Conservation (phyloP, 2,797 vertebrate genomes). For the Chloroceryle inda region DNA sequence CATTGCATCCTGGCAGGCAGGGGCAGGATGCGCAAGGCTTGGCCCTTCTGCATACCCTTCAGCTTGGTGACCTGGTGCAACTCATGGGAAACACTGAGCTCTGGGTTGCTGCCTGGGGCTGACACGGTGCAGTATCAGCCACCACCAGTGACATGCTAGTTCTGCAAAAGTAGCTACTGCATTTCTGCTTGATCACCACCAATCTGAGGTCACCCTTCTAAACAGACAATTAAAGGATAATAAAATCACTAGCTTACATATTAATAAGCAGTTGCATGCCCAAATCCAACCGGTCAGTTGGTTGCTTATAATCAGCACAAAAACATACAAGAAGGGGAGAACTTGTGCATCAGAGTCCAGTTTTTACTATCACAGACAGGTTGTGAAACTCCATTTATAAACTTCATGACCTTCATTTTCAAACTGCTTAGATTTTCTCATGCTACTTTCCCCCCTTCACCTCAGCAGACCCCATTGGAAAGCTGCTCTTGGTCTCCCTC, state of each 20-base stretch:
- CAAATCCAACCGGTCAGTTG: background rate
- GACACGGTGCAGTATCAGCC: background rate
- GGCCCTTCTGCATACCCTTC: background rate
- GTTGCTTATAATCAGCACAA: background rate
- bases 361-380: background rate
- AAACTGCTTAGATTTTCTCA: background rate
- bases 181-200: background rate
- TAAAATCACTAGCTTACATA: background rate
- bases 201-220: background rate
- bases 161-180: background rate
- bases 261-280: background rate
- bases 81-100: accelerated
- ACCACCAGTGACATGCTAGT: background rate
- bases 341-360: background rate
- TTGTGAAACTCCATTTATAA: conserved; percentile 4
- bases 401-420: background rate
- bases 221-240: background rate
- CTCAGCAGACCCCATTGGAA: background rate
- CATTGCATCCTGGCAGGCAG: background rate
- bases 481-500: background rate
- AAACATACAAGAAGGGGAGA: background rate
- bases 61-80: background rate
- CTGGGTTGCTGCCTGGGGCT: background rate
- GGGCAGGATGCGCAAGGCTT: background rate
- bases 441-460: background rate